These are phyloP conservation scores for Tapirus indicus DNA, from an alignment of 2,797 vertebrate species.

Conservation along the genomic window DNA sequence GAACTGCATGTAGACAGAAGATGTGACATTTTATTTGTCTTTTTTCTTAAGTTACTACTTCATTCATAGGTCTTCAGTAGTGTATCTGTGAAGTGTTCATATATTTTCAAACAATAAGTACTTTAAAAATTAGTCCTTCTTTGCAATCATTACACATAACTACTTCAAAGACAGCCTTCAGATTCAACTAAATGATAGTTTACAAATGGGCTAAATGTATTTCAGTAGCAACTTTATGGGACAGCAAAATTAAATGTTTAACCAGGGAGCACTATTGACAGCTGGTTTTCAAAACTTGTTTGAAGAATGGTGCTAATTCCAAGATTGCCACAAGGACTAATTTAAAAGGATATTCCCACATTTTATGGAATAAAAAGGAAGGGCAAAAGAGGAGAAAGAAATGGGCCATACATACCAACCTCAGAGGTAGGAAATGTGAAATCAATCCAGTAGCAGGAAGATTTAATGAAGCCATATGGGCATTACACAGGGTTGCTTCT, in stretches of 20 bases:
- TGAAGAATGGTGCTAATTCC: slow-evolving; percentile 10
- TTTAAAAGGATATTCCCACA: background rate
- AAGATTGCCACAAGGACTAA: background rate
- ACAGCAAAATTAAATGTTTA: slow-evolving; percentile 49
- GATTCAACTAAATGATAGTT: background rate
- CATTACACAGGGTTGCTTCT: background rate
- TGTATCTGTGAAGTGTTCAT: background rate
- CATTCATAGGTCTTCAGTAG: background rate
- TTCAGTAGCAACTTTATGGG: background rate
- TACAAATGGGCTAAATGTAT: background rate
- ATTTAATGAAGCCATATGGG: background rate
- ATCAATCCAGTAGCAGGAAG: background rate
- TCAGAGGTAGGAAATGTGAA: background rate
- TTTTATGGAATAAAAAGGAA: background rate
- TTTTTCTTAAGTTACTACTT: background rate
- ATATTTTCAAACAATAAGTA: background rate
- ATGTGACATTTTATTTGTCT: background rate
- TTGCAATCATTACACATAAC: background rate
- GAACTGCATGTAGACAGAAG: background rate
- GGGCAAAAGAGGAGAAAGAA: background rate
- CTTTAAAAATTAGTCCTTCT: background rate
- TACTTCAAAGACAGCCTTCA: slow-evolving; percentile 14
- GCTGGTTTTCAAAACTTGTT: slow-evolving; percentile 11
- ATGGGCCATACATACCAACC: background rate
- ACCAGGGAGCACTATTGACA: background rate